Base-by-base conservation (phyloP, 1,140 invertebrate genomes). In the Dreissena polymorpha region DNA sequence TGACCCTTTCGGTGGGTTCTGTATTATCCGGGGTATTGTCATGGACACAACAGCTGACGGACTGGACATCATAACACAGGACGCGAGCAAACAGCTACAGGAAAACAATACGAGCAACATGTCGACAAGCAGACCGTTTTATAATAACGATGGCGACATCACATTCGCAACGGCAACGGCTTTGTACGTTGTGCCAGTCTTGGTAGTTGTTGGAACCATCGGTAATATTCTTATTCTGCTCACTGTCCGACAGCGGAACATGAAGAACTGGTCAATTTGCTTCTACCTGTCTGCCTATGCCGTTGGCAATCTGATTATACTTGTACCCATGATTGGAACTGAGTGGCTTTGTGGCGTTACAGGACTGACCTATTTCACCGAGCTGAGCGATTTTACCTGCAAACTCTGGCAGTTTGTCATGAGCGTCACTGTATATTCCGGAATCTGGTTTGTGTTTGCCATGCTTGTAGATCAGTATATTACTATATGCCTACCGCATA, bases 381-480 rank as follows among this genome's bases (percentile, higher is more conserved):
- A 68, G 51, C 69, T 86, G 57, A 87, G 71, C 55, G 90, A 91
- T 70, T 88, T 78, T 77, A 75, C 83, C 0, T 92, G 91, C 69
- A 86, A 88, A 14, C 55, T 91, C 14, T 92, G 91, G 91, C 89
- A 88, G 51, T 91, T 92, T 68, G 69, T 90, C n/a, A 87, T 86
- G 65, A 83, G 88, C 63, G 89, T 91, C 12, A 85, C 89, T 10
- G 86, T 87, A 13, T 91, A 87, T 77, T 87, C 89, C 50, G 87
- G 90, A 18, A 89, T 90, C 1, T 92, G 91, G 91, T 88, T 92
- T 68, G 87, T 91, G 27, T 90, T 90, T 27, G 88, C 87, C 1
- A 90, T 92, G 89, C 85, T 82, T 25, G 88, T 90, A 13, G 91
- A 92, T 80, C 88, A 89, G 2, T 90, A 89, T 53, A 86, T 91